These are phyloP conservation scores for Nasonia giraulti DNA, from an alignment of 1,140 invertebrate species.

Conservation along the genomic window DNA sequence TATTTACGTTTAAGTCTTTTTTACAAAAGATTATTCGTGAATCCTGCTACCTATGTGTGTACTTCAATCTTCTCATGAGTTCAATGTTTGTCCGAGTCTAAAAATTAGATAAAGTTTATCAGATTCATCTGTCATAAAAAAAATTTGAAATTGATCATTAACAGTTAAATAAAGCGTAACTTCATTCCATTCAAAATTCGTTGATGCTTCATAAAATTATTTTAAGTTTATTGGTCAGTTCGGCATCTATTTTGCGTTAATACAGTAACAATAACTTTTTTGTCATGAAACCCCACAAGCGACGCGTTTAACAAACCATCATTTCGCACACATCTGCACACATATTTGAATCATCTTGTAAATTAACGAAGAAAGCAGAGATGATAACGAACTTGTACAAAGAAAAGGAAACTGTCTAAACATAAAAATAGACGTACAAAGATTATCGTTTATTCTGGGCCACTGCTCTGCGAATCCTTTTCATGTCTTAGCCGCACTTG, in stretches of 20 bases:
- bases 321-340: background rate
- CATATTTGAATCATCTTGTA: conserved; percentile 16
- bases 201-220: conserved; percentile 11
- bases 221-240: background rate
- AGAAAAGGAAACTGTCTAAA: conserved; percentile 16
- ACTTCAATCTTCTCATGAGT: background rate
- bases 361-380: conserved; percentile 14
- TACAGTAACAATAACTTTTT: conserved; percentile 19
- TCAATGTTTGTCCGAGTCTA: background rate
- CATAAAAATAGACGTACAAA: conserved; percentile 20
- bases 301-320: conserved; percentile 17
- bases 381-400: conserved; percentile 12
- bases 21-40: background rate
- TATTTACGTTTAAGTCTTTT: background rate
- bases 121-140: background rate
- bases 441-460: conserved; percentile 31
- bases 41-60: background rate
- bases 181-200: background rate
- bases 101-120: background rate
- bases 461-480: conserved; percentile 33
- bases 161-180: background rate
- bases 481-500: background rate
- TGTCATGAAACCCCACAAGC: background rate
- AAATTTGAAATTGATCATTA: background rate
- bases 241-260: background rate